Conservation (phyloP, 1,140 invertebrate genomes). For the Brachionus calyciflorus region DNA sequence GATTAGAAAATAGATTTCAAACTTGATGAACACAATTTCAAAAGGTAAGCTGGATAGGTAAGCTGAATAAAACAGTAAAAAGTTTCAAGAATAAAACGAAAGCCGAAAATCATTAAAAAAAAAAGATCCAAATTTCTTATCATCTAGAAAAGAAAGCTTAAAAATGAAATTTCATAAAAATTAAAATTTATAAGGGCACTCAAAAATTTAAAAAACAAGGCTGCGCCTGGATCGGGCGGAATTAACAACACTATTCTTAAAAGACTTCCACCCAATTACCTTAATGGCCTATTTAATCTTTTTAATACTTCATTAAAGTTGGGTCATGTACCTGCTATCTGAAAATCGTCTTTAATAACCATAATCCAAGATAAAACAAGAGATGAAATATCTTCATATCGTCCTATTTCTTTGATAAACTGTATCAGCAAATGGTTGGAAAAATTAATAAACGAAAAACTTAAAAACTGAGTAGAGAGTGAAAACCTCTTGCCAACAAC, state of each 20-base stretch:
- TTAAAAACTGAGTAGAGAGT: conserved; percentile 33
- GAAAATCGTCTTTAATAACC: conserved; percentile 9
- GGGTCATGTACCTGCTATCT: conserved; percentile 32
- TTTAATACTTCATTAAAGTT: neutral
- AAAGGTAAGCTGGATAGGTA: too few relatives aligned
- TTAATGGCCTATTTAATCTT: neutral
- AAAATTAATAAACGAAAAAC: conserved; percentile 34
- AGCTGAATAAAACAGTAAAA: too few relatives aligned
- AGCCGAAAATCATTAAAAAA: too few relatives aligned
- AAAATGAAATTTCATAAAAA: too few relatives aligned
- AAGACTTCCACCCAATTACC: neutral
- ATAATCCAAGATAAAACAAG: conserved; percentile 47
- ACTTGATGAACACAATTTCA: too few relatives aligned
- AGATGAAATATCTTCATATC: neutral
- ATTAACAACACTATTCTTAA: neutral
- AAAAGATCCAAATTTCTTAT: too few relatives aligned
- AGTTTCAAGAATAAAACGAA: too few relatives aligned
- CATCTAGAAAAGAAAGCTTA: too few relatives aligned
- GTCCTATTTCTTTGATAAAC: conserved; percentile 46
- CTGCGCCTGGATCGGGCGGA: neutral
- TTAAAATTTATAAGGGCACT: too few relatives aligned
- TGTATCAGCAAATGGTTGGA: conserved; percentile 46
- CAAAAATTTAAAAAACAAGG: too few relatives aligned
- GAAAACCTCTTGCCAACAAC: neutral
- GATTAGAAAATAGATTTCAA: too few relatives aligned